Conservation (phyloP, 2,797 vertebrate genomes). For the Periparus ater region DNA sequence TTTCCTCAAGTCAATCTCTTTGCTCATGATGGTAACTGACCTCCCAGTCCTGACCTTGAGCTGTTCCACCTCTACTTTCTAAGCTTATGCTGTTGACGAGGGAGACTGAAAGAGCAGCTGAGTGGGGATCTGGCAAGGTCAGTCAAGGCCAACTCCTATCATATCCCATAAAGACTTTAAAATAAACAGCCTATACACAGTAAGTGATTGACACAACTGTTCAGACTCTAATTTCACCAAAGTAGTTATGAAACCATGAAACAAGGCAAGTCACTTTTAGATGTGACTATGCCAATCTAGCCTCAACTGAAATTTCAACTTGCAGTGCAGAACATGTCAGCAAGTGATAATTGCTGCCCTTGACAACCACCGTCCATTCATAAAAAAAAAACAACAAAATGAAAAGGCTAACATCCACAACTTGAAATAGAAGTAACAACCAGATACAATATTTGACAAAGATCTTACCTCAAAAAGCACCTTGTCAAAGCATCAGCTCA, state of each 20-base stretch:
- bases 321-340: not conserved
- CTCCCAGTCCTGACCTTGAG: not conserved
- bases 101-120: not conserved
- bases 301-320: not conserved
- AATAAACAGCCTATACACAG: not conserved
- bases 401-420: rapidly evolving
- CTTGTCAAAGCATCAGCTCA: not conserved
- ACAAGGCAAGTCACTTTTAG: not conserved
- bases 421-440: not conserved
- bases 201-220: not conserved
- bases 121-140: not conserved
- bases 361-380: not conserved
- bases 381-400: not conserved
- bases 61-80: not conserved
- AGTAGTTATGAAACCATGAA: not conserved
- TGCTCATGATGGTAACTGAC: not conserved
- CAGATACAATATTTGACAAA: not conserved
- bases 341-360: not conserved
- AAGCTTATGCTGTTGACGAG: not conserved
- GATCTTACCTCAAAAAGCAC: not conserved
- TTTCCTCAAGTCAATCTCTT: not conserved
- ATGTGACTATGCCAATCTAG: not conserved
- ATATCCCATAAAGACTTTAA: not conserved
- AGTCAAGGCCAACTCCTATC: not conserved
- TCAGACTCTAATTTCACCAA: not conserved